Evolutionary conservation across 2,113 vertebrate genomes (phyloP), one percentile per base, ranked within the genome.

Genomic region (Trichechus manatus): DNA sequence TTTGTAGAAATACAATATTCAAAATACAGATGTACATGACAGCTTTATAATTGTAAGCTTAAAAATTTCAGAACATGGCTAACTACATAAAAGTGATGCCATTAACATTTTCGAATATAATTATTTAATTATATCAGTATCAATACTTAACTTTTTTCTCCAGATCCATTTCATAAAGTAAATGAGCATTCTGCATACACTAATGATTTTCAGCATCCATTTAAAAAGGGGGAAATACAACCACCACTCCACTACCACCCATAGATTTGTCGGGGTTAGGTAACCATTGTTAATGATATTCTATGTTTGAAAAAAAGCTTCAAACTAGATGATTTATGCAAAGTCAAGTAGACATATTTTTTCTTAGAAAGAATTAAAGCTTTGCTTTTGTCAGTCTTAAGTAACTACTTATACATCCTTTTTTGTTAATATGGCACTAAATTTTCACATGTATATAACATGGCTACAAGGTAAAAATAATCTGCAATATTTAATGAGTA

Each of bases 301-400:
- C 66, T 3, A 79, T 70, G 42, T 95, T 77, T 83, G 20, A 93
- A 97, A 87, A 96, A 75, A 63, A 96, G 83, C 93, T 97, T 91
- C 86, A 95, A 98, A 94, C 10, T 1, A 96, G 81, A 82, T 94
- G 93, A 98, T 97, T 98, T 97, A 98, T 92, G 89, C n/a, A 70
- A 96, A 61, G 20, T 61, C 59, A 22, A 61, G 59, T 63, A 97
- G 93, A 70, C 66, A 95, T 84, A 83, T 75, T 97, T 97, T 91
- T 98, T 96, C n/a, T 81, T 87, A 89, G 97, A 53, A 89, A 96
- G 29, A 82, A 44, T 19, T 93, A 96, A 96, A 98, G 95, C 88
- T 98, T 96, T 89, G 93, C 95, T 63, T 77, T 86, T 97, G 79
- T 72, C 75, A 95, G 53, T 83, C 93, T 97, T 97, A 96, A 83